Conservation (phyloP, 2,797 vertebrate genomes). For the Enteromius anoplus region DNA sequence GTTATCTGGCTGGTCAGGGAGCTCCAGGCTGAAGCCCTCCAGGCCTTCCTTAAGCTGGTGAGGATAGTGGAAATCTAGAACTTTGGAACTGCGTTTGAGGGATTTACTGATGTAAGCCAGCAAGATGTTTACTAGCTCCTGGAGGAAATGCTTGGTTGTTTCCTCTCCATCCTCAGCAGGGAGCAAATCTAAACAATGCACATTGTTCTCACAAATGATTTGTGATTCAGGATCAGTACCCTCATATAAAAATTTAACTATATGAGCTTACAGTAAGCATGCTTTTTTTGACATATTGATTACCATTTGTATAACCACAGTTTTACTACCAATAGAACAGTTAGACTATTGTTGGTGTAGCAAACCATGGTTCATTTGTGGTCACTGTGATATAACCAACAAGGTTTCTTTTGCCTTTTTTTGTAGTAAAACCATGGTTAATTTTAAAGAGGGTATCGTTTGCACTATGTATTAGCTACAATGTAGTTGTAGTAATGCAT, state of each 20-base stretch:
- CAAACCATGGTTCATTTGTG: background rate
- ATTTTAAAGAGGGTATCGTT: background rate
- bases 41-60: constrained; percentile 77
- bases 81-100: constrained; percentile 71
- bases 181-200: constrained; percentile 68
- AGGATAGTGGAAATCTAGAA: constrained; percentile 76
- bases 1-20: constrained; percentile 71
- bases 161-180: constrained; percentile 66
- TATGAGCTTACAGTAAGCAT: no score
- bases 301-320: background rate
- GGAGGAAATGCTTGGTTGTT: constrained; percentile 70
- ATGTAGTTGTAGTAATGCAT: background rate
- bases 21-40: constrained; percentile 74
- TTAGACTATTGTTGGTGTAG: background rate
- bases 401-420: background rate
- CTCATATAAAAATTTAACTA: background rate
- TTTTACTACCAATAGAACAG: background rate
- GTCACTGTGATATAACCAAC: background rate
- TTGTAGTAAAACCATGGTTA: background rate
- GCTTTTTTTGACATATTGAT: background rate
- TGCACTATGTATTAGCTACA: background rate
- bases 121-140: constrained; percentile 73
- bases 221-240: background rate
- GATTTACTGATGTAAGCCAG: constrained; percentile 72
- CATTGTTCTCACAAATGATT: background rate